Base-by-base conservation (phyloP, 35 echinoderm and acorn worm genomes). In the Heliocidaris erythrogramma region DNA sequence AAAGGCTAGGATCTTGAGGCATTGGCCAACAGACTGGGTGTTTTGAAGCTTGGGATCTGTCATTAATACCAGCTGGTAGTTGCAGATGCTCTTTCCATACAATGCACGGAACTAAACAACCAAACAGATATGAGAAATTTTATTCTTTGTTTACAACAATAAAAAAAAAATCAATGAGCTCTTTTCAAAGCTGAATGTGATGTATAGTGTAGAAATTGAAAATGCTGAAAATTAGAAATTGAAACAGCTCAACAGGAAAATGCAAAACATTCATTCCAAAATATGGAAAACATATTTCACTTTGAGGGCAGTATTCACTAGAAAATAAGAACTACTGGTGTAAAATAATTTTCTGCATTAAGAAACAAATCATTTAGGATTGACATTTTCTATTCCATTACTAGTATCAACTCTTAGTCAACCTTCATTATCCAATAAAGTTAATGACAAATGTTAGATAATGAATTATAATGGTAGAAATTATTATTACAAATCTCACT, bases 41-140 rank as follows among this genome's bases (percentile, higher is more conserved):
- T 99, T 99, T 86, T 99, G 98, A 49, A 99, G 95, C 94, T 99
- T 97, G 27, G 97, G 97, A 60, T 99, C 98, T 14, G 96, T 95
- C 48, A 95, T 47, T 30, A 99, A 94, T 27, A 99, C 98, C 92
- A 99, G 86, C 94, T 99, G 98, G 92, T 99, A 99, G 92, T 97
- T 99, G 86, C 98, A 99, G 53, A 99, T 97, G 42, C 98, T 99
- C 94, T 99, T 99, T 24, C 98, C 98, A 96, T 99, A 99, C 85
- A 99, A 88, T 5, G 98, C 98, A 35, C 98, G 93, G 88, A 99
- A 99, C 98, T 99, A 93, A 35, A 94, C 47, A 17, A 89, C 3
- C 17, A 47, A 32, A 89, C 87, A 89, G 32, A 89, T 0, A 27
- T 17, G 0, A 89, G 17, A 48, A 0, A 88, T 9, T 2, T 42